Evolutionary conservation across 1,140 invertebrate genomes (phyloP), one percentile per base, ranked within the genome.

Genomic region (Sitobion miscanthi): DNA sequence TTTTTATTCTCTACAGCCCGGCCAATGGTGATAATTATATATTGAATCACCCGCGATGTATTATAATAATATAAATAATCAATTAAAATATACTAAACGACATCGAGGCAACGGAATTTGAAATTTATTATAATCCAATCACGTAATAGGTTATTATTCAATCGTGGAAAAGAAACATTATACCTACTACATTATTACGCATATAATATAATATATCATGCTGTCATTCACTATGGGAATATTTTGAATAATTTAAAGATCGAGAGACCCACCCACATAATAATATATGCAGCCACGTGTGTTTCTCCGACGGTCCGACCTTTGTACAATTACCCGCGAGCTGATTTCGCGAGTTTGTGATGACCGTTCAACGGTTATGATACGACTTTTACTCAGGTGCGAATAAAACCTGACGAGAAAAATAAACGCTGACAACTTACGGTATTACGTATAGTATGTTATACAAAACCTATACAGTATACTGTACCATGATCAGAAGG

Each of bases 241-340:
- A n/a, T 69, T 88, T 88, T 88, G n/a, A 42, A 83, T 88, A 88
- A 54, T 88, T 21, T 54, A 21, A 89, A 38, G n/a, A 89, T 54
- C 49, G 11, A 52, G 35, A 25, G 47, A 89, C 87, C 87, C 49
- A 38, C 87, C 87, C 49, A 54, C 21, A 35, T 23, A 17, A 77
- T n/a, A 77, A 77, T n/a, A 17, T 77, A n/a, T 77, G 62, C 62
- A 77, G 4, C 9, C 62, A 17, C 62, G 30, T n/a, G 21, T n/a
- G n/a, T n/a, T 77, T 77, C n/a, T 9, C 30, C 5, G 62, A 77
- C 0, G n/a, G 62, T 23, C n/a, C 14, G 17, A 77, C 62, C 82
- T 85, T 85, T 38, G 42, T 2, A 38, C 7, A 45, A 85, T 85
- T 85, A 85, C 83, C 21, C 38, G 42, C 83, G 7, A 85, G 83